Evolutionary conservation across 2,113 vertebrate genomes (phyloP).

Genomic region (Pelvicachromis taeniatus): DNA sequence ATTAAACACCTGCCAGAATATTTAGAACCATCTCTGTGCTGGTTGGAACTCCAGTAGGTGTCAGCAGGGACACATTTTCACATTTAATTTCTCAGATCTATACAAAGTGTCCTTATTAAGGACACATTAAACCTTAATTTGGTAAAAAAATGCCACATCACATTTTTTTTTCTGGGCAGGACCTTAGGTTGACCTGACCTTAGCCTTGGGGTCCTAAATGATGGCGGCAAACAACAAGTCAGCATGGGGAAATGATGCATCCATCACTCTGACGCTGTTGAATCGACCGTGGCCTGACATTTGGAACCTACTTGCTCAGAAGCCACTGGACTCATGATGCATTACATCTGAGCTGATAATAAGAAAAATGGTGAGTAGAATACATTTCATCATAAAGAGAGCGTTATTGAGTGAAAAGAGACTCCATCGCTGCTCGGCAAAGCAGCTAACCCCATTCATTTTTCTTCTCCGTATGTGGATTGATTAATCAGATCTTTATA

Average conservation of each 20-base stretch:
- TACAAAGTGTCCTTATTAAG: not conserved
- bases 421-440: not conserved
- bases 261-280: slow-evolving; percentile 22
- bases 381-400: not conserved
- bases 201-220: slow-evolving; percentile 22
- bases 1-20: not conserved
- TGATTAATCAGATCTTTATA: slow-evolving; percentile 1
- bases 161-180: not conserved
- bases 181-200: slow-evolving; percentile 37
- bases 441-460: not conserved
- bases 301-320: not conserved
- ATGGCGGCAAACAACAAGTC: slow-evolving; percentile 40
- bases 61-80: not conserved
- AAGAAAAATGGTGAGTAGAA: slow-evolving; percentile 11
- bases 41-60: not conserved
- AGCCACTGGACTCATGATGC: slow-evolving; percentile 22
- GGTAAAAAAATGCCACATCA: slow-evolving; percentile 27
- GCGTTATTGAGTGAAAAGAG: not conserved
- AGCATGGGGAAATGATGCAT: slow-evolving; percentile 49
- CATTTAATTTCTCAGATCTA: not conserved
- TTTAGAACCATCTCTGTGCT: not conserved
- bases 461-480: not conserved
- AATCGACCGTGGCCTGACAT: slow-evolving; percentile 37
- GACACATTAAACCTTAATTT: not conserved
- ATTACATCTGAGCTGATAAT: slow-evolving; percentile 19